These are phyloP conservation scores for Phlogophora meticulosa DNA, from an alignment of 2,888 invertebrate species.

Conservation along the genomic window DNA sequence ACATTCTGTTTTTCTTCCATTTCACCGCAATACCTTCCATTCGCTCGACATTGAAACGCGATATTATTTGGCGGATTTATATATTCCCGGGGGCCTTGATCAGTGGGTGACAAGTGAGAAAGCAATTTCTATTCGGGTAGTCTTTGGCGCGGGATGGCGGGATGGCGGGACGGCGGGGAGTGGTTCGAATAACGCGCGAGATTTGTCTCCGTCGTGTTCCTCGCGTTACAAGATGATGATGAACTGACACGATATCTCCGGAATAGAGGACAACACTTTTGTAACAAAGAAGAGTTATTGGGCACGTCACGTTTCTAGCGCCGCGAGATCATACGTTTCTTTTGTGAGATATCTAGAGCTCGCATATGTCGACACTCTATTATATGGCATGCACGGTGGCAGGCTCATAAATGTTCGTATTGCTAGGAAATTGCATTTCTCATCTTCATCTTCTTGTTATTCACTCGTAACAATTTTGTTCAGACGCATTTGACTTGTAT, in stretches of 20 bases:
- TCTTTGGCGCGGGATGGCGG: conserved; percentile 23
- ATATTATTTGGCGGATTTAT: conserved; percentile 66
- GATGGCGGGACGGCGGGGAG: conserved; percentile 13
- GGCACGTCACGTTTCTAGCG: conserved; percentile 25
- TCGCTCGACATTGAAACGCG: conserved; percentile 57
- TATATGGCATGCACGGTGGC: not conserved
- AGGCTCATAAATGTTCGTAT: not conserved
- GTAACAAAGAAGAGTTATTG: conserved; percentile 52
- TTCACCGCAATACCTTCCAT: conserved; percentile 38
- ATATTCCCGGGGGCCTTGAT: conserved; percentile 63
- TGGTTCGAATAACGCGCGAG: conserved; percentile 42
- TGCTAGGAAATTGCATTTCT: conserved; percentile 24
- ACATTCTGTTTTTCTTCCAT: conserved; percentile 56
- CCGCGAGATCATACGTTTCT: conserved; percentile 9
- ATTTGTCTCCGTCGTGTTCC: conserved; percentile 58
- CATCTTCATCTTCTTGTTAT: not conserved
- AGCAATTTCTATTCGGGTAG: conserved; percentile 68
- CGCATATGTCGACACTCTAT: conserved; percentile 13
- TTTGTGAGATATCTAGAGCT: conserved; percentile 11
- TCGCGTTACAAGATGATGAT: conserved; percentile 53
- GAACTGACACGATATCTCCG: conserved; percentile 50
- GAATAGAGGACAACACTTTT: conserved; percentile 30
- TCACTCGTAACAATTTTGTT: not conserved
- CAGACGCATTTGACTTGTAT: not conserved
- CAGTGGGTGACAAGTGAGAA: conserved; percentile 69